Conservation (phyloP, 2,113 vertebrate genomes). For the Neoarius graeffei region DNA sequence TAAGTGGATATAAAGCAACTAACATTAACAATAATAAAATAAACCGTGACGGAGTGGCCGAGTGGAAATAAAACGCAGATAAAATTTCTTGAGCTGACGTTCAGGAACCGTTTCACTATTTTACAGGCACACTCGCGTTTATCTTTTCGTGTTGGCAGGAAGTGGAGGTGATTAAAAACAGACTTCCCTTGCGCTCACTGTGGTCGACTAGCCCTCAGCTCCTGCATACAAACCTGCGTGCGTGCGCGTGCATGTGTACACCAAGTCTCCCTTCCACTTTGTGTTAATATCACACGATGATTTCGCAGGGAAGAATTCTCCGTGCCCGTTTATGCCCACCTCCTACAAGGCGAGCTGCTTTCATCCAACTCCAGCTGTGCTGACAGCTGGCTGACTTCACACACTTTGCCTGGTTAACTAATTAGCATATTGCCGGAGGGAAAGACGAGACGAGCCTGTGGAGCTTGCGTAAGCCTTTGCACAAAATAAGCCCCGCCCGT, state of each 20-base stretch:
- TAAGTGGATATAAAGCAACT: not conserved
- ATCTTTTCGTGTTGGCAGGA: constrained; percentile 32
- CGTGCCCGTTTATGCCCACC: not conserved
- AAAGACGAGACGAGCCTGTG: not conserved
- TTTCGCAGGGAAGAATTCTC: not conserved
- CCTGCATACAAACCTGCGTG: not conserved
- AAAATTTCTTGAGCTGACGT: not conserved
- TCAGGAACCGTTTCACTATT: not conserved
- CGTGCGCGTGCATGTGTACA: not conserved
- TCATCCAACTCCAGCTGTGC: constrained; percentile 17
- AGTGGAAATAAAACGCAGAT: not conserved
- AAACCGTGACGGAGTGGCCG: not conserved
- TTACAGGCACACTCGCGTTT: not conserved
- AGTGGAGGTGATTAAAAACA: constrained; percentile 44
- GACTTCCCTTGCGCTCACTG: constrained; percentile 29
- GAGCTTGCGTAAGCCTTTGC: not conserved
- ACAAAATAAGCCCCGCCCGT: not conserved
- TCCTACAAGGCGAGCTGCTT: not conserved
- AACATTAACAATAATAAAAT: not conserved
- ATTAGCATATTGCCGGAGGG: constrained; percentile 8
- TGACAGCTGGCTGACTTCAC: constrained; percentile 20
- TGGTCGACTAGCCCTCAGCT: constrained; percentile 28
- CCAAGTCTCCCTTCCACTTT: not conserved
- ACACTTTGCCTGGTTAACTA: not conserved
- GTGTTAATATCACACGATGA: not conserved